Evolutionary conservation across 2,888 invertebrate genomes (phyloP), one percentile per base, ranked within the genome.

Genomic region (Amblyjoppa proteus): DNA sequence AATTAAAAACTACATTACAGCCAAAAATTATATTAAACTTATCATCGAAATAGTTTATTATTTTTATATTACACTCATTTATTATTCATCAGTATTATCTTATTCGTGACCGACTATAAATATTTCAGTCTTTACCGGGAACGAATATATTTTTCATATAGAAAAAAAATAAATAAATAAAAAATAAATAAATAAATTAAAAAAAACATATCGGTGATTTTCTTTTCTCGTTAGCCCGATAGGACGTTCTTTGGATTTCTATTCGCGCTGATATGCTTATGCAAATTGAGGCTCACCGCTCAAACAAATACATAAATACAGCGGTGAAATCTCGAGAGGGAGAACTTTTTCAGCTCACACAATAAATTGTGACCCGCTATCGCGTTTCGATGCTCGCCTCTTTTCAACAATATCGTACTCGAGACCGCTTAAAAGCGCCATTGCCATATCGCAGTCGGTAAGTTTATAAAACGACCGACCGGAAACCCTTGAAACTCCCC

Each of bases 221-320:
- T 28, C 53, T 73, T 45, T 71, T 53, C 34, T 38, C 56, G n/a
- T 56, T 73, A 20, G 11, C 25, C 25, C 13, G 56, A n/a, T 34
- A 11, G 7, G 9, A 34, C 9, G 34, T 34, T 11, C 53, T 38
- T 53, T 56, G 38, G 34, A 20, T 11, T 38, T 13, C 38, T 58
- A 58, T 58, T 25, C 31, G 41, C 20, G 56, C 20, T 20, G n/a
- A 73, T 73, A 49, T 56, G 58, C 20, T n/a, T 56, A 73, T 73
- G 56, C 73, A 58, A 73, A 73, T 41, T 41, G 41, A 25, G 20
- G 41, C 20, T 34, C 28, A 56, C 20, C 3, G 11, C 58, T 41
- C 73, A 38, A 73, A 58, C 25, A 73, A 73, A 73, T 73, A 38
- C 73, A 73, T 73, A 73, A 73, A 73, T 58, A 58, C 25, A 41